Percentiles rank a stretch among this genome's conserved stretches.
Conservation (phyloP, 2,888 invertebrate genomes). For the Drosophila picticornis region DNA sequence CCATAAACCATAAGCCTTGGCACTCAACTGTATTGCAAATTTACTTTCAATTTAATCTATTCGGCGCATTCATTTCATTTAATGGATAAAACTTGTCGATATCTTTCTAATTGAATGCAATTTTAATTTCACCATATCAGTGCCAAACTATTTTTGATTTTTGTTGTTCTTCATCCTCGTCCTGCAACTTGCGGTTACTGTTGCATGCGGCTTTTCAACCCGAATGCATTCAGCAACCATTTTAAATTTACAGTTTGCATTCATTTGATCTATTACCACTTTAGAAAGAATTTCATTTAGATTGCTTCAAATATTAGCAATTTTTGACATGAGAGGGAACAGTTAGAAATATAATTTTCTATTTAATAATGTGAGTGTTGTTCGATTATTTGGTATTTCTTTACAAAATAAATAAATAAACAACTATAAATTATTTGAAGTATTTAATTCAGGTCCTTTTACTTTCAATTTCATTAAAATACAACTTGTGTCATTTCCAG, state of each 20-base stretch:
- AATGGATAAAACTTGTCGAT: slow-evolving; percentile 69
- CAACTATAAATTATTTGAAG: neutral
- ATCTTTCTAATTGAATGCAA: slow-evolving; percentile 50
- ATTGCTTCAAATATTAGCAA: neutral
- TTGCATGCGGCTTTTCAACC: slow-evolving; percentile 24
- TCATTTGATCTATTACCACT: slow-evolving; percentile 33
- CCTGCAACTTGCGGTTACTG: slow-evolving; percentile 23
- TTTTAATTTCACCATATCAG: slow-evolving; percentile 55
- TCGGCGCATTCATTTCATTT: slow-evolving; percentile 48
- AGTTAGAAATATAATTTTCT: too few species aligned
- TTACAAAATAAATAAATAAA: neutral
- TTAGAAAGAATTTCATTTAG: slow-evolving; percentile 9
- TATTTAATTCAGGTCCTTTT: neutral
- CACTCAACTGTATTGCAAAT: slow-evolving; percentile 42
- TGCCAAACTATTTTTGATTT: slow-evolving; percentile 47
- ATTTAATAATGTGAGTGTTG: neutral
- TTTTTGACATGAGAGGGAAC: neutral
- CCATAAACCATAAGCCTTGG: slow-evolving; percentile 41
- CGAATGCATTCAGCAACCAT: slow-evolving; percentile 34
- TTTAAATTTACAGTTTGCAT: slow-evolving; percentile 12
- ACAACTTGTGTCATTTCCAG: neutral
- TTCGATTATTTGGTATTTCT: neutral
- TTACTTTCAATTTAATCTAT: slow-evolving; percentile 54
- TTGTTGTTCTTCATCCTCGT: slow-evolving; percentile 17
- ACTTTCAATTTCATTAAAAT: neutral